Percentiles rank a stretch among this genome's conserved stretches.
Evolutionary conservation across 2,888 invertebrate genomes (phyloP).

Genomic region (Neria commutata): DNA sequence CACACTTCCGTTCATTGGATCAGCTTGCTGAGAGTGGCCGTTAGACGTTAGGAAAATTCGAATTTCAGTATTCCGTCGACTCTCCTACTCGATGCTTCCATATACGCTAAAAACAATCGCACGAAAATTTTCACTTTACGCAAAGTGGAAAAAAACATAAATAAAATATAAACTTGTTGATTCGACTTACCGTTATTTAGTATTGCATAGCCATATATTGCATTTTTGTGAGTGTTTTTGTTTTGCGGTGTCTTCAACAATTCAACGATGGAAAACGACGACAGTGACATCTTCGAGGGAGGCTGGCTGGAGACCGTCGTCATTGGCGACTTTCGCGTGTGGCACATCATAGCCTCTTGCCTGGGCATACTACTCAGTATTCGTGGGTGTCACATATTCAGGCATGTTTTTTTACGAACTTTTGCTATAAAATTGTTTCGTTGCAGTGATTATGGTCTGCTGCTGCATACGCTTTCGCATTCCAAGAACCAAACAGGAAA

Average conservation of each 20-base stretch:
- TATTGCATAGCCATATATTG: background rate
- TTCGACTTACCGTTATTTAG: background rate
- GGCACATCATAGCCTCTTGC: constrained; percentile 81
- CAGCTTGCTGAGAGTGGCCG: constrained; percentile 1
- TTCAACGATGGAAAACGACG: constrained; percentile 39
- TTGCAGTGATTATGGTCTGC: constrained; percentile 80
- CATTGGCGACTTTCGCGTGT: constrained; percentile 74
- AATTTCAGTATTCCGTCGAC: constrained; percentile 22
- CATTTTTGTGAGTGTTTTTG: too few species aligned
- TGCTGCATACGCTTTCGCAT: constrained; percentile 91
- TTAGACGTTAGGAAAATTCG: constrained; percentile 17
- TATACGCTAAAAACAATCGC: background rate
- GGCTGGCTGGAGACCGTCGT: constrained; percentile 77
- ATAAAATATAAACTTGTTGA: constrained; percentile 24
- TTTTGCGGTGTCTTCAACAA: background rate
- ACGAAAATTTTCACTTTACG: too few species aligned
- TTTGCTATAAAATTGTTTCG: constrained; percentile 16
- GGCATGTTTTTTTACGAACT: background rate
- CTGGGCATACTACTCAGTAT: constrained; percentile 69
- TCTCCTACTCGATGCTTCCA: constrained; percentile 17
- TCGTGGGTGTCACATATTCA: constrained; percentile 63
- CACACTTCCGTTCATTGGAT: background rate
- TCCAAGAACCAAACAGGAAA: constrained; percentile 93
- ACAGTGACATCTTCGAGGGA: constrained; percentile 61
- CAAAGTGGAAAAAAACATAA: background rate